phyloP scores from a whole-genome alignment of 2,113 vertebrate genomes.

The Synodontis membranacea region DNA sequence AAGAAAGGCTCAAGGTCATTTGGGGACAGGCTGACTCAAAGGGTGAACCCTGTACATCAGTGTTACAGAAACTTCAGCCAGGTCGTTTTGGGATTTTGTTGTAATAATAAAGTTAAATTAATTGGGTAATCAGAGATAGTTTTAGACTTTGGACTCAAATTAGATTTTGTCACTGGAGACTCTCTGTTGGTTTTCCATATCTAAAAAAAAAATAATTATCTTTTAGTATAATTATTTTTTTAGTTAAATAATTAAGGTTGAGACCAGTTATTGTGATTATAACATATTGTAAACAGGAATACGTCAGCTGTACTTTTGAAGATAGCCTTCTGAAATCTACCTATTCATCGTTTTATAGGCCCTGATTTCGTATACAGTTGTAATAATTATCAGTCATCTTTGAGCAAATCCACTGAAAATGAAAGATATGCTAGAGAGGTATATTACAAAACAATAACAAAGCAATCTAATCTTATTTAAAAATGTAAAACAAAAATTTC shows the following conservation, averaged over 20 bases:
- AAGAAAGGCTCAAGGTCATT: not conserved
- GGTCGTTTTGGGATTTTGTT: not conserved
- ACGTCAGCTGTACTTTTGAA: not conserved
- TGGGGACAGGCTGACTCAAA: not conserved
- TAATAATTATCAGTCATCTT: not conserved
- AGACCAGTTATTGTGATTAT: not conserved
- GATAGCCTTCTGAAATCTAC: not conserved
- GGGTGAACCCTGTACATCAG: not conserved
- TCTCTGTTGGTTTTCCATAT: not conserved
- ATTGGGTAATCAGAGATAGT: not conserved
- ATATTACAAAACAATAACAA: not conserved
- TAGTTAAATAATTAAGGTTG: not conserved
- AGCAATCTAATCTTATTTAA: not conserved
- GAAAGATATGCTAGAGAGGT: not conserved
- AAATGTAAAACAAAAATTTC: not conserved
- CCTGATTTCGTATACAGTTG: not conserved
- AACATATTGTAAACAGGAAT: not conserved
- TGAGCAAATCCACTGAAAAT: not conserved
- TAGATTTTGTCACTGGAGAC: not conserved
- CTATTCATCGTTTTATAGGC: not conserved
- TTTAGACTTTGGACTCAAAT: not conserved
- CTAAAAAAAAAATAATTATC: not conserved
- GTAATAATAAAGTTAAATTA: not conserved
- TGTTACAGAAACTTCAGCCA: not conserved
- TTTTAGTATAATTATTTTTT: not conserved